These are phyloP conservation scores for Sphyrna mokarran DNA, from an alignment of 2,113 vertebrate genomes.

Conservation along the genomic window DNA sequence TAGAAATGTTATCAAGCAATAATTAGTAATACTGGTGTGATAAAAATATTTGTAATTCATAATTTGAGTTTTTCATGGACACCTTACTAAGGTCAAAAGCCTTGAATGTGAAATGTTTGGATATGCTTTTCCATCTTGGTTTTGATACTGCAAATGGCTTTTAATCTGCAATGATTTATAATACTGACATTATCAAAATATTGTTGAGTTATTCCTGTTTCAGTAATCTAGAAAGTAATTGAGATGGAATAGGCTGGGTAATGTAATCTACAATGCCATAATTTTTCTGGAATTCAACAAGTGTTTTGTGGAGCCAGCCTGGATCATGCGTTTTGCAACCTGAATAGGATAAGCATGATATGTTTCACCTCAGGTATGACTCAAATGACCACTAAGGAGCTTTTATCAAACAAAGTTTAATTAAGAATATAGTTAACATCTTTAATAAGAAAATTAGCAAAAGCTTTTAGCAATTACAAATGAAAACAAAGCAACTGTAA, in stretches of 20 bases:
- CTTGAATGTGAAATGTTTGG: neutral
- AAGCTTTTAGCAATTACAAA: no score
- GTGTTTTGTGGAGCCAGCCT: no score
- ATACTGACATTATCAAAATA: neutral
- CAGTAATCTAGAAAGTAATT: neutral
- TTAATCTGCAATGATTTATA: neutral
- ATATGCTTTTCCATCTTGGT: neutral
- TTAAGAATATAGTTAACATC: no score
- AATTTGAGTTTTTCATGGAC: neutral
- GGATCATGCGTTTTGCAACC: no score
- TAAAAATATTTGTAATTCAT: neutral
- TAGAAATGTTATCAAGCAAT: no score
- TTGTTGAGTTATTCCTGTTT: neutral
- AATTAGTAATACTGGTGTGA: no score
- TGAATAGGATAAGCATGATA: no score
- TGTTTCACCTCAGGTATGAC: no score
- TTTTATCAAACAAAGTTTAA: no score
- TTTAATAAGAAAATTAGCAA: no score
- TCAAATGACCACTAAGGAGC: no score
- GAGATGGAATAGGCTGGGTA: neutral
- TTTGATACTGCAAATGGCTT: neutral
- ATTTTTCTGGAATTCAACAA: neutral
- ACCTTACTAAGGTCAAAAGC: neutral
- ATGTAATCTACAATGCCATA: neutral
- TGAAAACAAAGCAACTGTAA: no score